A percentile compares a stretch with the other conserved stretches of the same genome.
phyloP scores from a whole-genome alignment of 2,797 vertebrate species.

The Cynodonichthys magdalenae region DNA sequence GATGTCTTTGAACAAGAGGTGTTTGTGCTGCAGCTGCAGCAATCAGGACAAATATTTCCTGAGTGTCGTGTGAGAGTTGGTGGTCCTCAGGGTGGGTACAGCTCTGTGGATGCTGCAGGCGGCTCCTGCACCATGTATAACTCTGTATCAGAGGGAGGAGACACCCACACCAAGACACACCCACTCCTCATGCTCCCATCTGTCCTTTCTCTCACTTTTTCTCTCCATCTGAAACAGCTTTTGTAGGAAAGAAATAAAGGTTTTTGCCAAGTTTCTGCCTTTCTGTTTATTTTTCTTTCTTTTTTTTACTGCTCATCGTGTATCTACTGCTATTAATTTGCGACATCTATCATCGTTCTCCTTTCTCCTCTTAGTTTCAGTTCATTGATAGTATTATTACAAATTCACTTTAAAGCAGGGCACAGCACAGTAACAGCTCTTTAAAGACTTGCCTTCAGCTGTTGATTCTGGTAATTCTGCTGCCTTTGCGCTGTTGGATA shows the following conservation, averaged over 20 bases:
- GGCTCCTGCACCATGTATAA: slow-evolving; percentile 78
- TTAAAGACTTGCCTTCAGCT: too few species aligned
- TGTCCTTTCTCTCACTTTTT: slow-evolving; percentile 16
- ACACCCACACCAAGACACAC: slow-evolving; percentile 54
- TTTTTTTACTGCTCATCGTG: slow-evolving; percentile 17
- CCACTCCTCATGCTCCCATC: slow-evolving; percentile 48
- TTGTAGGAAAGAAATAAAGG: slow-evolving; percentile 34
- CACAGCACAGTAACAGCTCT: too few species aligned
- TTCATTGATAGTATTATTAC: too few species aligned
- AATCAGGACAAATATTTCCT: slow-evolving; percentile 25
- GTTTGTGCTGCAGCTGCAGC: slow-evolving; percentile 32
- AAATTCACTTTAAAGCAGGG: too few species aligned
- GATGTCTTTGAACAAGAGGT: slow-evolving; percentile 13
- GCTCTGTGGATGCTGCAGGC: slow-evolving; percentile 63
- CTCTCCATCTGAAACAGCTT: slow-evolving; percentile 33
- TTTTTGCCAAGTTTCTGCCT: slow-evolving; percentile 30
- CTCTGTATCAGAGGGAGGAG: slow-evolving; percentile 74
- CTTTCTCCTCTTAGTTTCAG: too few species aligned
- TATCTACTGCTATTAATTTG: too few species aligned
- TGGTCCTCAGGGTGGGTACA: slow-evolving; percentile 63
- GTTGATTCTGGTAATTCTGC: too few species aligned
- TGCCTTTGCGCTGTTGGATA: too few species aligned
- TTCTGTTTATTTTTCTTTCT: slow-evolving; percentile 8
- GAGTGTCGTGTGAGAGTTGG: slow-evolving; percentile 62
- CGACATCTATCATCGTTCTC: too few species aligned